phyloP scores from a whole-genome alignment of 2,113 vertebrate species.

The Corapipo altera region DNA sequence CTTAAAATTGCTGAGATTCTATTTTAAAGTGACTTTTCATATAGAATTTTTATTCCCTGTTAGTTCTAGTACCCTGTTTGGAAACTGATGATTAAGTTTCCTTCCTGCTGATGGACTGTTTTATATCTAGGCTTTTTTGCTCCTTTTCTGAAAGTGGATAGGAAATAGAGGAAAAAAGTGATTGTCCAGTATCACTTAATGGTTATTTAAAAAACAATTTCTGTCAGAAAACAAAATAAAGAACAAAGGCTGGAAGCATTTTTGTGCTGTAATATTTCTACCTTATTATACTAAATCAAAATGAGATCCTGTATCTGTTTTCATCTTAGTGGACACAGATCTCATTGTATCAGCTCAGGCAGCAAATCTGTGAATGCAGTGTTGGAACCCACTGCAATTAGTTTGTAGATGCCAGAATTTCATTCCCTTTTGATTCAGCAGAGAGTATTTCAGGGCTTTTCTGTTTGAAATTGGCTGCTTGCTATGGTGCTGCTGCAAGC shows the following conservation, averaged over 20 bases:
- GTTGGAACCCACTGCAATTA: neutral
- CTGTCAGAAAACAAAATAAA: neutral
- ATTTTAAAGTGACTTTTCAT: neutral
- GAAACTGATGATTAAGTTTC: neutral
- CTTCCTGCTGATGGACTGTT: neutral
- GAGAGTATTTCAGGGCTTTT: neutral
- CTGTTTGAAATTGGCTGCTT: neutral
- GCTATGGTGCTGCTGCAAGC: neutral
- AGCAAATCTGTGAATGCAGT: neutral
- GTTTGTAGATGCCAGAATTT: neutral
- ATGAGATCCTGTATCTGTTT: neutral
- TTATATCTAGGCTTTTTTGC: neutral
- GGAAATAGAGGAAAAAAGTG: neutral
- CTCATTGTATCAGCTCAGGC: neutral
- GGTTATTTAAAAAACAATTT: neutral
- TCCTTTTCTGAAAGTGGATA: neutral
- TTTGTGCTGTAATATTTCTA: neutral
- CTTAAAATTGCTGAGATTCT: neutral
- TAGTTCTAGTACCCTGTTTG: neutral
- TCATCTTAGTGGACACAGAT: neutral
- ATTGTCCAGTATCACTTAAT: neutral
- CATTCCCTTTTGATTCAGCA: neutral
- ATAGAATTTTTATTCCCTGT: neutral
- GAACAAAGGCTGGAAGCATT: neutral
- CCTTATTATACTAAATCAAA: neutral